Conservation (phyloP, 2,113 vertebrate species). For the Platysternon megacephalum region DNA sequence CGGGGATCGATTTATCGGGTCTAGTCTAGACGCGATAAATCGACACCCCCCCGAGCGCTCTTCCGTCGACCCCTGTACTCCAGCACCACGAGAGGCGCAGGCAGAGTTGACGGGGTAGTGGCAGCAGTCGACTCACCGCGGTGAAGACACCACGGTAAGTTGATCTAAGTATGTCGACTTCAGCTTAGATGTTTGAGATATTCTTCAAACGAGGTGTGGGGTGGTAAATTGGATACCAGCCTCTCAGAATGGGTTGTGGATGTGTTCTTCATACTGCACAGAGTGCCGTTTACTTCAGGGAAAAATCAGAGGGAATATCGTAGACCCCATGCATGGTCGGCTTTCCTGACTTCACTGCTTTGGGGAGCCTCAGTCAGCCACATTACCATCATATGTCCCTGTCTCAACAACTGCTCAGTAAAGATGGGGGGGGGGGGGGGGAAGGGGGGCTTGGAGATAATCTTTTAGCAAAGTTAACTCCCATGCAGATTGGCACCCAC, state of each 20-base stretch:
- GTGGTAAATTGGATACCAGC: not conserved
- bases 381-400: not conserved
- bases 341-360: not conserved
- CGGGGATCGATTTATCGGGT: too few relatives aligned
- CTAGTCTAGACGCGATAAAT: too few relatives aligned
- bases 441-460: not conserved
- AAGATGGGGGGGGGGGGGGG: not conserved
- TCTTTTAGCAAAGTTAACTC: not conserved
- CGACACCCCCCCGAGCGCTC: too few relatives aligned
- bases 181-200: not conserved
- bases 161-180: too few relatives aligned
- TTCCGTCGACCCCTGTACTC: too few relatives aligned
- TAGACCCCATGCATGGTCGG: fast-evolving
- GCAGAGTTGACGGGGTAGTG: too few relatives aligned
- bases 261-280: not conserved
- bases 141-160: too few relatives aligned
- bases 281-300: not conserved
- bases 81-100: too few relatives aligned
- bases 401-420: not conserved
- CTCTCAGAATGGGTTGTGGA: not conserved
- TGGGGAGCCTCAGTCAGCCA: fast-evolving
- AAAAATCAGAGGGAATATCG: fast-evolving
- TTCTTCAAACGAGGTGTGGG: not conserved
- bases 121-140: too few relatives aligned
- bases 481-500: fast-evolving